Percentiles rank a stretch among this genome's conserved stretches.
Evolutionary conservation across 2,113 vertebrate species (phyloP).

Genomic region (Atractosteus spatula): DNA sequence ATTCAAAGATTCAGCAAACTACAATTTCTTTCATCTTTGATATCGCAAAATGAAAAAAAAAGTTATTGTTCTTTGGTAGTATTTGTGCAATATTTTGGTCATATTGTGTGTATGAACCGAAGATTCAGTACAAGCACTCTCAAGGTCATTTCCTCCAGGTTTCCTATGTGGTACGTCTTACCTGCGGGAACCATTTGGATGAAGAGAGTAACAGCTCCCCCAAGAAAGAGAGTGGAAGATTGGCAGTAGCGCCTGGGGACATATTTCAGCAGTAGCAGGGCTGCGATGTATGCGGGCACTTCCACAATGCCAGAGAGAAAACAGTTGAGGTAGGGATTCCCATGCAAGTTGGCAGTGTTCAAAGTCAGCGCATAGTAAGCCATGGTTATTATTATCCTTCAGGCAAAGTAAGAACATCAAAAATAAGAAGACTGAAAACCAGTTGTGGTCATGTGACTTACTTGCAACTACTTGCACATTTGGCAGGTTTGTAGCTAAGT

Average conservation of each 20-base stretch:
- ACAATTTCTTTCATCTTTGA: too few species aligned
- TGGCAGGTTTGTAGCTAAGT: too few species aligned
- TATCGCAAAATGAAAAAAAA: too few species aligned
- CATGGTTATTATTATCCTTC: slow-evolving; percentile 78
- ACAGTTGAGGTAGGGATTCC: slow-evolving; percentile 77
- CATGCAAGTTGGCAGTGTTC: slow-evolving; percentile 82
- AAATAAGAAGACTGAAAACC: slow-evolving; percentile 6
- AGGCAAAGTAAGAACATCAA: slow-evolving; percentile 24
- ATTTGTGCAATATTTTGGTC: too few species aligned
- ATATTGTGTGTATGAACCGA: too few species aligned
- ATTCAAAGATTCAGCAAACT: too few species aligned
- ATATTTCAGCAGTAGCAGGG: slow-evolving; percentile 70
- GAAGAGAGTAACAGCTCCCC: slow-evolving; percentile 80
- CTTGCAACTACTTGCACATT: too few species aligned
- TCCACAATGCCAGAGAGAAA: slow-evolving; percentile 76
- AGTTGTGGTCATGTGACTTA: not conserved
- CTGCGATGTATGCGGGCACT: slow-evolving; percentile 77
- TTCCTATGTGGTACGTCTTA: slow-evolving; percentile 48
- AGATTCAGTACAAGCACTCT: too few species aligned
- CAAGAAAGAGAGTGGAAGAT: slow-evolving; percentile 74
- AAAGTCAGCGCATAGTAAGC: slow-evolving; percentile 82
- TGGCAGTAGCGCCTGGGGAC: slow-evolving; percentile 74
- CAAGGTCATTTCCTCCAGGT: too few species aligned
- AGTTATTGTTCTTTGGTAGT: too few species aligned
- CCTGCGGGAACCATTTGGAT: slow-evolving; percentile 77